These are phyloP conservation scores for Ischnura elegans DNA, from an alignment of 2,888 invertebrate genomes.

Conservation along the genomic window DNA sequence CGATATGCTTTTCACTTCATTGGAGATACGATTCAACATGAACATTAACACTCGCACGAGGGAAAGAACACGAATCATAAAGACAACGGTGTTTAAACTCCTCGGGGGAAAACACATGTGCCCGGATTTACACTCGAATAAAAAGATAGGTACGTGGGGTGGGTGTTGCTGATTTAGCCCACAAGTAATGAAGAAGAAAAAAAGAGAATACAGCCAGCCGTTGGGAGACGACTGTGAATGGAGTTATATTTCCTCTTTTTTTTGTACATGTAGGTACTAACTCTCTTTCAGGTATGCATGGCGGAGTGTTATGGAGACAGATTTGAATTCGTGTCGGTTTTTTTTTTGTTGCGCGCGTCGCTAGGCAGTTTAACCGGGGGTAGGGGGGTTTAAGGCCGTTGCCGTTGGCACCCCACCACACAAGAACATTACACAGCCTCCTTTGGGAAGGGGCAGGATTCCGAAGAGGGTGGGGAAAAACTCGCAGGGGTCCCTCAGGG, in stretches of 20 bases:
- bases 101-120: too few species aligned
- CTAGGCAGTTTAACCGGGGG: neutral
- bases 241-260: neutral
- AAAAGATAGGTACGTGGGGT: neutral
- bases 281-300: neutral
- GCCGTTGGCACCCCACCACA: too few species aligned
- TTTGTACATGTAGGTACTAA: neutral
- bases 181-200: neutral
- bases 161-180: neutral
- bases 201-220: neutral
- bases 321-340: neutral
- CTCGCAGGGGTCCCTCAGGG: neutral
- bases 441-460: neutral
- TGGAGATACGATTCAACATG: too few species aligned
- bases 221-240: neutral
- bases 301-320: conserved; percentile 1
- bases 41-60: too few species aligned
- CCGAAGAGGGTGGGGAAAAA: too few species aligned
- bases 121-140: neutral
- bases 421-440: too few species aligned
- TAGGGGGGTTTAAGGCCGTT: too few species aligned
- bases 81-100: too few species aligned
- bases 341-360: neutral
- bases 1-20: too few species aligned
- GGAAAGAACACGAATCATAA: too few species aligned